Evolutionary conservation across 2,888 invertebrate species (phyloP).

Genomic region (Chymomyza procnemis): DNA sequence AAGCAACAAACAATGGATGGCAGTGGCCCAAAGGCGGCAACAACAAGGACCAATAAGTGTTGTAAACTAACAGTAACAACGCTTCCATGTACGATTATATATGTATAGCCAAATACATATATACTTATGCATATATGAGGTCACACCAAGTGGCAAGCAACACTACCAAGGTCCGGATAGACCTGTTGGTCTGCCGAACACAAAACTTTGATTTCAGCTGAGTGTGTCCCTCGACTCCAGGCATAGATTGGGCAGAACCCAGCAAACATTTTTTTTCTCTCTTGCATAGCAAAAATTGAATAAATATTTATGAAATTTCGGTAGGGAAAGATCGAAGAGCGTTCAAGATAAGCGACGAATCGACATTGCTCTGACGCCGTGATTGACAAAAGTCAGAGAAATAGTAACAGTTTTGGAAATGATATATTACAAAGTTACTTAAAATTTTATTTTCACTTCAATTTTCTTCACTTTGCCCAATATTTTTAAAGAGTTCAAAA

Average conservation of each 20-base stretch:
- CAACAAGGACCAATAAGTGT: constrained; percentile 48
- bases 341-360: too few relatives aligned
- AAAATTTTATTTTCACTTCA: too few relatives aligned
- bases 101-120: neutral
- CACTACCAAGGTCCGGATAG: neutral
- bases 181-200: constrained; percentile 31
- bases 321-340: too few relatives aligned
- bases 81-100: neutral
- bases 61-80: constrained; percentile 43
- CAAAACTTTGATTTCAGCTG: constrained; percentile 54
- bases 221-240: neutral
- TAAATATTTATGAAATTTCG: too few relatives aligned
- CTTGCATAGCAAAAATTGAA: too few relatives aligned
- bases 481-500: too few relatives aligned
- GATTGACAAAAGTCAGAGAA: too few relatives aligned
- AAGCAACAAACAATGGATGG: constrained; percentile 42
- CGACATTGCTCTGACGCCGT: too few relatives aligned
- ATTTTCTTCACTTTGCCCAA: too few relatives aligned
- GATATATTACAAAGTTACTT: too few relatives aligned
- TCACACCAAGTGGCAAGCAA: neutral
- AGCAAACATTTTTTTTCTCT: neutral
- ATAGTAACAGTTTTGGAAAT: too few relatives aligned
- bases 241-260: neutral
- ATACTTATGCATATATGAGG: neutral
- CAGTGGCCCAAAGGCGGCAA: constrained; percentile 21